Base-by-base conservation (phyloP, 2,797 vertebrate species). In the Triplophysa bombifrons region DNA sequence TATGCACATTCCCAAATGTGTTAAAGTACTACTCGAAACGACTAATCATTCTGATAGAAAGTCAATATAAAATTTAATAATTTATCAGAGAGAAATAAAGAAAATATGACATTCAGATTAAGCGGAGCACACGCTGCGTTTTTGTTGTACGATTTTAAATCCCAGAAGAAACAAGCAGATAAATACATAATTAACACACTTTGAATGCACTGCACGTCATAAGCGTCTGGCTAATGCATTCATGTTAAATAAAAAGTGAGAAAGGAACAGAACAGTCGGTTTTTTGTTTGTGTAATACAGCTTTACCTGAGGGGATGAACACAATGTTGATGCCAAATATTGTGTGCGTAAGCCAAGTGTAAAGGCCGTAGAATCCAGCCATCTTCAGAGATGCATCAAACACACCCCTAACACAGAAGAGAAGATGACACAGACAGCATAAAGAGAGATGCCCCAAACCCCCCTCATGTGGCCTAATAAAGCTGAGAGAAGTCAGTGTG, bases 321-420 rank as follows among this genome's bases (percentile, higher is more conserved):
- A 99, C 94, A 65, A 99, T 96, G 88, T 97, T 99, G 93, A 99
- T 99, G 88, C 98, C 97, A 91, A 99, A 99, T 89, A 99, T 90
- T 74, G 98, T 99, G 90, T 99, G 98, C 77, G 98, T 99, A 89
- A 99, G 94, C 98, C 98, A 99, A 60, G 98, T 99, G 87, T 99
- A 99, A 84, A 99, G 92, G 84, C 98, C 98, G 61, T 99, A 99
- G 93, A 99, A 99, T 27, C 93, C 95, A 16, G 98, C 98, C 98
- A 99, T 99, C 92, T 99, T 99, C 88, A 99, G 94, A 55, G 98
- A 99, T 79, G 98, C 98, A 86, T 99, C 98, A 86, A 99, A 99
- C 67, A 99, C 98, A 83, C 98, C 98, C 93, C 98, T 99, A 88
- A 48, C 7, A 76, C 56, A 70, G 44, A 51, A 69, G 63, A 79